Base-by-base conservation (phyloP, 2,888 invertebrate genomes). In the Drosophila mercatorum region DNA sequence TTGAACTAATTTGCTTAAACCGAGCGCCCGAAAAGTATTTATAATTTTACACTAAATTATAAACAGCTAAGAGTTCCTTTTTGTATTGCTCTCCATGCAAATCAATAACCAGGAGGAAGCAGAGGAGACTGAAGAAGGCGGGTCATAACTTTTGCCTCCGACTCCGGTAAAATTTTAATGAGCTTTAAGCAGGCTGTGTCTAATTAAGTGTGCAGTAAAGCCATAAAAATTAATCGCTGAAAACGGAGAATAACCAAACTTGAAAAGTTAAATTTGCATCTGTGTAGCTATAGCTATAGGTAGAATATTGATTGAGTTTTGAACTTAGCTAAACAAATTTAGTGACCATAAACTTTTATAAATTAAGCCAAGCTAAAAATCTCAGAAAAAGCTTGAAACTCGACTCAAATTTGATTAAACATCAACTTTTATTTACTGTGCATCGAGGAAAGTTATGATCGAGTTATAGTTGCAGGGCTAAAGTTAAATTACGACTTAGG, bases 1-100 rank as follows among this genome's bases (percentile, higher is more conserved):
- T 85, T 85, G 89, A 85, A 88, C 84, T 88, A 85, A 85, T 85
- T 85, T 85, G 89, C 87, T 88, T 85, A 89, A 89, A 79, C 88
- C 65, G 80, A 75, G 72, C 74, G 68, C 73, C 55, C 55, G 34
- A 62, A 75, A 66, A 84, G 82, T 85, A 89, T 85, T 89, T 88
- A 84, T 75, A 89, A 81, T 75, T 84, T 78, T 78, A 61, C 68
- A 69, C 67, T 72, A 88, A 82, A 85, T 85, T 89, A 85, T 84
- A 89, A 85, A 76, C 82, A 85, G 79, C 84, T 72, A 72, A 83
- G 81, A 89, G 72, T 84, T 74, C 55, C 53, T 43, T 63, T 44
- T 57, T 57, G 57, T 57, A 44, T 57, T 34, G 57, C 17, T 22
- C 57, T 31, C 52, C 36, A n/a, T 36, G 46, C 81, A 77, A 81